Evolutionary conservation across 92 coral and sea anemone species (phyloP).

Genomic region (Palythoa caribaeorum): DNA sequence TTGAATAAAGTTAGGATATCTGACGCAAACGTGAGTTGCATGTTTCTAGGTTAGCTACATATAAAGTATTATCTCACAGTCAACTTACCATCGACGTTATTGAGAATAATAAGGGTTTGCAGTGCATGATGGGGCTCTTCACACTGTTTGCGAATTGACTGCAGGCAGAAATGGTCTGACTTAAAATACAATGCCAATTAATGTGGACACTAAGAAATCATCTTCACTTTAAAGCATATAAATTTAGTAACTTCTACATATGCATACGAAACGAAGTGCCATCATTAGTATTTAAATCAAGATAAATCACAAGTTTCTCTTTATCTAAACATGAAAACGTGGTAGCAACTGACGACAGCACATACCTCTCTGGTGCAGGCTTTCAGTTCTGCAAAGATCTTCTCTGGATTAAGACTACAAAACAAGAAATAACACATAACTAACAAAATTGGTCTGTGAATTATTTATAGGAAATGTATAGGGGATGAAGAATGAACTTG

Average conservation of each 20-base stretch:
- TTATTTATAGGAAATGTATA: not conserved
- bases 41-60: not conserved
- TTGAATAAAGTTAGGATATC: too few species aligned
- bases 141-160: slow-evolving; percentile 80
- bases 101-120: slow-evolving; percentile 85
- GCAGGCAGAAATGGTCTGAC: not conserved
- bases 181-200: not conserved
- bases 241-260: too few species aligned
- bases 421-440: not conserved
- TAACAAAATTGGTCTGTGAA: not conserved
- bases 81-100: slow-evolving; percentile 80
- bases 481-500: not conserved
- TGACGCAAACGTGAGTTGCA: too few species aligned
- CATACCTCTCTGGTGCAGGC: slow-evolving; percentile 90
- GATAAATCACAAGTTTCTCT: not conserved
- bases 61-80: not conserved
- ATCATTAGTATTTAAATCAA: too few species aligned
- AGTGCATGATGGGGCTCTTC: slow-evolving; percentile 86
- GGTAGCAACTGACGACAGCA: not conserved
- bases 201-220: not conserved
- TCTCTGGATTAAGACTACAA: slow-evolving; percentile 85
- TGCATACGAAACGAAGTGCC: too few species aligned
- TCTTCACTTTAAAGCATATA: too few species aligned
- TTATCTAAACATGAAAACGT: too few species aligned
- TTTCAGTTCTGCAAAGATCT: slow-evolving; percentile 89